phyloP scores from a whole-genome alignment of 1,140 invertebrate species.

The Mactra quadrangularis region DNA sequence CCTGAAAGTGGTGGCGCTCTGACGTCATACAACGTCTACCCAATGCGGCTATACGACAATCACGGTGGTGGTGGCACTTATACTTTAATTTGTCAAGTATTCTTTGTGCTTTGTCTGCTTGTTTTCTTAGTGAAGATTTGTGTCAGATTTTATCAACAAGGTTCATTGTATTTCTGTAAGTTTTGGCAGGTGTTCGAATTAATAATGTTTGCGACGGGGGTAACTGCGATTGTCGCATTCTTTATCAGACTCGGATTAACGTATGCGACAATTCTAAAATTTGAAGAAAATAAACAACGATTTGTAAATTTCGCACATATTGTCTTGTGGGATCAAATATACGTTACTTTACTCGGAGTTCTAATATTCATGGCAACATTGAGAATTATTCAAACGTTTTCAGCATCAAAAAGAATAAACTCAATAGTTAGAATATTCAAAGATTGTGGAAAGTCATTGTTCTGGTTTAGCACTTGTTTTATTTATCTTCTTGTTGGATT shows the following conservation, averaged over 20 bases:
- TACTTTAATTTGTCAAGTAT: constrained; percentile 45
- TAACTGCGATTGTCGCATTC: constrained; percentile 25
- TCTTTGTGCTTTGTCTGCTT: constrained; percentile 42
- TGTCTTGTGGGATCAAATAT: constrained; percentile 58
- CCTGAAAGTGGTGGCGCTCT: constrained; percentile 81
- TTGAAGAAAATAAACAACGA: constrained; percentile 40
- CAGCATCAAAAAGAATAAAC: constrained; percentile 51
- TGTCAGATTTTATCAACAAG: constrained; percentile 22
- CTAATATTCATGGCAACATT: constrained; percentile 59
- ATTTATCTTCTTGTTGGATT: constrained; percentile 33
- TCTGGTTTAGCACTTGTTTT: constrained; percentile 34
- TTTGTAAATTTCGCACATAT: constrained; percentile 67
- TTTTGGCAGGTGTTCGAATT: constrained; percentile 65
- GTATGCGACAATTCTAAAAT: constrained; percentile 28
- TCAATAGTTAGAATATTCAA: constrained; percentile 43
- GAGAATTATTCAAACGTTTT: constrained; percentile 57
- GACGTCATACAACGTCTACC: constrained; percentile 37
- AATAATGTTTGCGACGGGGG: not conserved
- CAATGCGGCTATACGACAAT: constrained; percentile 39
- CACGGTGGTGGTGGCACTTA: constrained; percentile 21
- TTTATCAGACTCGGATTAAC: constrained; percentile 27
- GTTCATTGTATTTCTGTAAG: constrained; percentile 37
- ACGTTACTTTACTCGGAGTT: constrained; percentile 39
- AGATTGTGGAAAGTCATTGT: constrained; percentile 31
- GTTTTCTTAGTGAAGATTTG: constrained; percentile 27